Conservation (phyloP, 2,113 vertebrate genomes). For the Vireo altiloquus region DNA sequence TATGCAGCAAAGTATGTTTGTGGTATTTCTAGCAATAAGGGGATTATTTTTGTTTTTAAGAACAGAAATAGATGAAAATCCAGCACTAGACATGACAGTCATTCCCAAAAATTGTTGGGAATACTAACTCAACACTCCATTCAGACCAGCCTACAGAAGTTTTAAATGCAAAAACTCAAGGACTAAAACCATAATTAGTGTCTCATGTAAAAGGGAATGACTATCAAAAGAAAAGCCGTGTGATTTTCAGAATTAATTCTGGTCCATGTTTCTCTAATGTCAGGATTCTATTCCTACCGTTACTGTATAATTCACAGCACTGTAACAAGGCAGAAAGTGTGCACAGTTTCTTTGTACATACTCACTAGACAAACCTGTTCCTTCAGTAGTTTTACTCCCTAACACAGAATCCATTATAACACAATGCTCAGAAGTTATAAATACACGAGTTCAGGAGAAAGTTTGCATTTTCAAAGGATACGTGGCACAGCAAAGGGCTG, state of each 20-base stretch:
- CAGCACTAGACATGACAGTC: not conserved
- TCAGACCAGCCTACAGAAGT: not conserved
- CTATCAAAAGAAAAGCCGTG: not conserved
- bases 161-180: not conserved
- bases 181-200: not conserved
- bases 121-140: not conserved
- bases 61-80: not conserved
- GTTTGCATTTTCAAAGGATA: conserved; percentile 81
- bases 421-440: not conserved
- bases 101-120: not conserved
- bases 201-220: not conserved
- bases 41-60: not conserved
- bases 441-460: not conserved
- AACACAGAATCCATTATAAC: not conserved
- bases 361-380: not conserved
- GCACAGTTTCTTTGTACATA: not conserved
- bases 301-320: not conserved
- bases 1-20: not conserved
- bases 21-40: not conserved
- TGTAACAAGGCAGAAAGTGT: not conserved
- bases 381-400: not conserved
- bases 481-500: conserved; percentile 98
- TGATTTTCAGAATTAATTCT: not conserved
- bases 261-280: not conserved
- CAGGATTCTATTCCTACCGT: not conserved